These are phyloP conservation scores for Brachystomella parvula DNA, from an alignment of 1,140 invertebrate genomes.

Conservation along the genomic window DNA sequence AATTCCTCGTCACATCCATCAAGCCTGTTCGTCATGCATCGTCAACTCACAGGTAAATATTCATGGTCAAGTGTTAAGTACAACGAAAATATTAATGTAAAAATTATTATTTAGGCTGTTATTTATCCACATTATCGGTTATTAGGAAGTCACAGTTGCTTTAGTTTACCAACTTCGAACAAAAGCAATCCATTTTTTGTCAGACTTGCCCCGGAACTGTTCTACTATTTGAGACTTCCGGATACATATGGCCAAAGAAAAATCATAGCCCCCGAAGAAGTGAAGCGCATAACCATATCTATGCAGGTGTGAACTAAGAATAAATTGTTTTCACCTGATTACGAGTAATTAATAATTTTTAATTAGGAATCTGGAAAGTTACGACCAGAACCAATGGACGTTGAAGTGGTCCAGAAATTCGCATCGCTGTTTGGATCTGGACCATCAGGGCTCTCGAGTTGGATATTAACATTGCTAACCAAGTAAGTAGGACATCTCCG, in stretches of 20 bases:
- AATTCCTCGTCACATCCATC: not conserved
- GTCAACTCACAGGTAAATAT: not conserved
- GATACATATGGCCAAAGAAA: not conserved
- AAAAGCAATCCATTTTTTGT: not conserved
- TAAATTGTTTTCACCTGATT: not conserved
- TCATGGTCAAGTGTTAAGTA: not conserved
- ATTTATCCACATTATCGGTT: not conserved
- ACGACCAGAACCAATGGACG: not conserved
- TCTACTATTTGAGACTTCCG: not conserved
- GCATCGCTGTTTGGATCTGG: not conserved
- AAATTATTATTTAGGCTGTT: not conserved
- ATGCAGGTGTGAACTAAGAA: not conserved
- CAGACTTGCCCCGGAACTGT: not conserved
- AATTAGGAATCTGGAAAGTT: not conserved
- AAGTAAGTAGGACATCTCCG: too few relatives aligned
- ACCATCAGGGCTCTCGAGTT: not conserved
- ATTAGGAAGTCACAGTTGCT: not conserved
- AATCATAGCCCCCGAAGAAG: not conserved
- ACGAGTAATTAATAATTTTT: not conserved
- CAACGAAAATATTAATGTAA: not conserved
- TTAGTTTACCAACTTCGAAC: not conserved
- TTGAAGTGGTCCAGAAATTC: not conserved
- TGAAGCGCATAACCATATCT: not conserved
- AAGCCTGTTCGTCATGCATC: not conserved
- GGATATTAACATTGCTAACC: not conserved